These are phyloP conservation scores for Bathynomus jamesi DNA, from an alignment of 1,140 invertebrate genomes.

Conservation along the genomic window DNA sequence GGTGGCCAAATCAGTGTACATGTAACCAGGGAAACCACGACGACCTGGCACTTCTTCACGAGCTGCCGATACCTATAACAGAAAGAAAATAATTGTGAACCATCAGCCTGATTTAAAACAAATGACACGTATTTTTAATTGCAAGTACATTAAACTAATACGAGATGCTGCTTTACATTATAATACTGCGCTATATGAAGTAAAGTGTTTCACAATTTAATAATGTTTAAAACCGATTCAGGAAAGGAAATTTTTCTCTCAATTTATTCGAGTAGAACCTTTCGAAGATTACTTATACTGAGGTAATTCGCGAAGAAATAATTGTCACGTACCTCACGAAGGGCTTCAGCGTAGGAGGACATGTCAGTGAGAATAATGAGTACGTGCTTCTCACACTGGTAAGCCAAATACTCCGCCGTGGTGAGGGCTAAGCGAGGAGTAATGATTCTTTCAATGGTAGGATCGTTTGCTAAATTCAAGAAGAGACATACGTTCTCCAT, in stretches of 20 bases:
- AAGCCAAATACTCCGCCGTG: constrained; percentile 93
- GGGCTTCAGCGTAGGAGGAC: constrained; percentile 97
- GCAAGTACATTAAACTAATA: no score
- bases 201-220: no score
- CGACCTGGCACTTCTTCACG: constrained; percentile 92
- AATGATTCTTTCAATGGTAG: constrained; percentile 97
- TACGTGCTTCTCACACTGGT: constrained; percentile 97
- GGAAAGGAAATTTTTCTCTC: no score
- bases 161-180: no score
- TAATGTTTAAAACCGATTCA: no score
- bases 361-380: constrained; percentile 96
- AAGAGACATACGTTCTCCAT: constrained; percentile 99
- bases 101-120: no score
- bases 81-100: no score
- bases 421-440: constrained; percentile 93
- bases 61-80: constrained; percentile 69
- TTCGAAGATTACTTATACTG: no score
- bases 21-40: constrained; percentile 95
- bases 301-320: not conserved
- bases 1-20: constrained; percentile 99
- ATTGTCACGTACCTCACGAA: constrained; percentile 70
- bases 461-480: constrained; percentile 96
- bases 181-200: no score
- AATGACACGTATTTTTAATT: no score
- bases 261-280: no score